These are phyloP conservation scores for Apomyelois bistriatella DNA, from an alignment of 2,888 invertebrate species.

Conservation along the genomic window DNA sequence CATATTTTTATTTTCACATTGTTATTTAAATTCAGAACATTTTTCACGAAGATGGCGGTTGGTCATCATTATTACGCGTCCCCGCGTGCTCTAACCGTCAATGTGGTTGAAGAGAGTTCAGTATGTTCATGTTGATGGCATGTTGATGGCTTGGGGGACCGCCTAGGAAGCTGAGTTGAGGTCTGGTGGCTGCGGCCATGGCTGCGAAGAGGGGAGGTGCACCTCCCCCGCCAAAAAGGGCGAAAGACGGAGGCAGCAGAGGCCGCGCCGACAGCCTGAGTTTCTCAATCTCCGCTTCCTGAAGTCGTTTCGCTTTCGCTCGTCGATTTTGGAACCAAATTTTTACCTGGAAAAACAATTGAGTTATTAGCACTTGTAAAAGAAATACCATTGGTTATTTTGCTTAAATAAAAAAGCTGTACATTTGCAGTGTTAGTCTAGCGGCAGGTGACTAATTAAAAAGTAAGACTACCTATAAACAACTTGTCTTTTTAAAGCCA, in stretches of 20 bases:
- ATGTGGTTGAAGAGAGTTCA: slow-evolving; percentile 80
- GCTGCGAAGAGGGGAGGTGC: slow-evolving; percentile 84
- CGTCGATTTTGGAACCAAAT: slow-evolving; percentile 96
- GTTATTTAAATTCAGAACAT: slow-evolving; percentile 17
- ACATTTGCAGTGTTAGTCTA: too few species aligned
- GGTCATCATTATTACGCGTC: slow-evolving; percentile 44
- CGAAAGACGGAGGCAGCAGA: slow-evolving; percentile 86
- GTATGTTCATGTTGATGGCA: slow-evolving; percentile 77
- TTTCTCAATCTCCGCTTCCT: slow-evolving; percentile 97
- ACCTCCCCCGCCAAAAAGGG: slow-evolving; percentile 83
- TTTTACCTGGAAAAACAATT: slow-evolving; percentile 83
- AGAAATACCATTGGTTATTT: background rate
- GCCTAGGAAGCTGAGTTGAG: slow-evolving; percentile 80
- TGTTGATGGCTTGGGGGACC: slow-evolving; percentile 77
- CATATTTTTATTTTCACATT: background rate
- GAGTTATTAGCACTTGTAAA: background rate
- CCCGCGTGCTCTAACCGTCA: slow-evolving; percentile 70
- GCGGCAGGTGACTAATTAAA: too few species aligned
- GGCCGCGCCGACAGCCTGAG: slow-evolving; percentile 91
- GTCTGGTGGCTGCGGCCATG: slow-evolving; percentile 82
- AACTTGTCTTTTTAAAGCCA: too few species aligned
- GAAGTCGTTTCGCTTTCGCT: slow-evolving; percentile 97
- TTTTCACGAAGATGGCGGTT: slow-evolving; percentile 50
- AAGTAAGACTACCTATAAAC: too few species aligned
- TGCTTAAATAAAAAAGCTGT: too few species aligned